Evolutionary conservation across 2,797 vertebrate genomes (phyloP).

Genomic region (Rachycentron canadum): DNA sequence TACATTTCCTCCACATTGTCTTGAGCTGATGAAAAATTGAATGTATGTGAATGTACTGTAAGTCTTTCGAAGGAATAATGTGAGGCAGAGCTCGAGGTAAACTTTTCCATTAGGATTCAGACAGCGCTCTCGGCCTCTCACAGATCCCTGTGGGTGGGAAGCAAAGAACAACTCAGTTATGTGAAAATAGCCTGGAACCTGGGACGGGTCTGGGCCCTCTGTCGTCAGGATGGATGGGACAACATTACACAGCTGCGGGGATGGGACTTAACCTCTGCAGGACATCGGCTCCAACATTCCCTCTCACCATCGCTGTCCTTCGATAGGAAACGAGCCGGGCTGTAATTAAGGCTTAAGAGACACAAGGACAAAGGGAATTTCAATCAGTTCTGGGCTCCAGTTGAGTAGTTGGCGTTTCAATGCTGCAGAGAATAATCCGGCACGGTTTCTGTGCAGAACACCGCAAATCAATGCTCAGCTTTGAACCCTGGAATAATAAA

Average conservation of each 20-base stretch:
- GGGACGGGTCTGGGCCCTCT: background rate
- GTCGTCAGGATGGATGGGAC: slow-evolving; percentile 41
- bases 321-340: slow-evolving; percentile 47
- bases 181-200: slow-evolving; percentile 25
- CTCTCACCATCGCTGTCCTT: slow-evolving; percentile 40
- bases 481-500: slow-evolving; percentile 27
- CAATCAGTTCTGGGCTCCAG: slow-evolving; percentile 43
- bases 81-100: background rate
- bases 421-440: slow-evolving; percentile 15
- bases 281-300: slow-evolving; percentile 30
- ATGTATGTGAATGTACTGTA: background rate
- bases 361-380: slow-evolving; percentile 47
- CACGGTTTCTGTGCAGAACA: slow-evolving; percentile 5
- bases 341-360: slow-evolving; percentile 58
- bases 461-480: slow-evolving; percentile 39
- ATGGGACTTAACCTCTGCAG: slow-evolving; percentile 51
- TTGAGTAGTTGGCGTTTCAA: slow-evolving; percentile 15
- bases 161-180: slow-evolving; percentile 11
- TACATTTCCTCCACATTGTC: background rate
- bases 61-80: no score
- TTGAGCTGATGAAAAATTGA: background rate
- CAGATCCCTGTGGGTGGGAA: background rate
- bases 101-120: background rate
- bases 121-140: no score
- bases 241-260: slow-evolving; percentile 38